A percentile compares a stretch with the other conserved stretches of the same genome.
These are phyloP conservation scores for Argyrosomus japonicus DNA, from an alignment of 2,113 vertebrate species.

Conservation along the genomic window DNA sequence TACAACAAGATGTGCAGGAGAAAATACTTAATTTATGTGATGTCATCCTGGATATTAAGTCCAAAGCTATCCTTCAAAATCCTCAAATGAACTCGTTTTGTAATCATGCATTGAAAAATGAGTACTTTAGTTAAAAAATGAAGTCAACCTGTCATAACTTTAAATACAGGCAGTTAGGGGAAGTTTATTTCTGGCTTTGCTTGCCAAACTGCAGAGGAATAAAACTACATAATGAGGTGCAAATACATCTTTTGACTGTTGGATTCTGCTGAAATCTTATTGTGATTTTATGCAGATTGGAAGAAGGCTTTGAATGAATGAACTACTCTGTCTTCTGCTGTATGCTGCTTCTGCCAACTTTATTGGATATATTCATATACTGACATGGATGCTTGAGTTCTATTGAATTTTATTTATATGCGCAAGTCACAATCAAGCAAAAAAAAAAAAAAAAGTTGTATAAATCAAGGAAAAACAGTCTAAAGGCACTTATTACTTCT, in stretches of 20 bases:
- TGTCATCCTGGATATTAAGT: neutral
- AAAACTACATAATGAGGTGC: constrained; percentile 8
- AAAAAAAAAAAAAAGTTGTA: neutral
- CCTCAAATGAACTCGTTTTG: neutral
- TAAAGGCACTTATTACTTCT: neutral
- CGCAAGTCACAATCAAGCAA: constrained; percentile 20
- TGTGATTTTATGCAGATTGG: constrained; percentile 24
- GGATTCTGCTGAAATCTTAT: constrained; percentile 21
- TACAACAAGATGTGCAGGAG: neutral
- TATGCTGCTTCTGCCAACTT: neutral
- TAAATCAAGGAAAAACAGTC: neutral
- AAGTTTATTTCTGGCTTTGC: constrained; percentile 2
- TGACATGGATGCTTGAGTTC: neutral
- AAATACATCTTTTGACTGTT: constrained; percentile 21
- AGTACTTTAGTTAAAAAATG: no score
- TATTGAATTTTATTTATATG: constrained; percentile 2
- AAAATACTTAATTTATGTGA: neutral
- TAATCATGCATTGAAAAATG: neutral
- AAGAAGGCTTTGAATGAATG: constrained; percentile 12
- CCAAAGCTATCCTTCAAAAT: neutral
- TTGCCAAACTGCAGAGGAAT: constrained; percentile 2
- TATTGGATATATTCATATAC: neutral
- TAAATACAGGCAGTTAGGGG: neutral
- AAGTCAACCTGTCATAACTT: neutral
- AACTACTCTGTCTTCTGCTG: neutral